A percentile compares a stretch with the other conserved stretches of the same genome.
These are phyloP conservation scores for Hycleus phaleratus DNA, from an alignment of 1,140 invertebrate genomes.

Conservation along the genomic window DNA sequence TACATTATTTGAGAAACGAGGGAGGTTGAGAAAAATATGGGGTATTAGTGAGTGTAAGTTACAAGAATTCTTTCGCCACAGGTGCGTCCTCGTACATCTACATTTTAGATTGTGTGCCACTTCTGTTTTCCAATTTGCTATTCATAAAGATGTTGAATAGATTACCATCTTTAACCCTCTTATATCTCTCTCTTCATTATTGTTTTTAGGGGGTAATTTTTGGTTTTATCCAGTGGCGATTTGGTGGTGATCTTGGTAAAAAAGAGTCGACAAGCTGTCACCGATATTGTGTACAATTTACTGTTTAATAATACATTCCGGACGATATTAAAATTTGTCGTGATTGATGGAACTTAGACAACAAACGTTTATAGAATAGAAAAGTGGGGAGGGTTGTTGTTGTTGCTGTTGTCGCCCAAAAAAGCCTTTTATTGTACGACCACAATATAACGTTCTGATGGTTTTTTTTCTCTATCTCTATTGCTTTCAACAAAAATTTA, in stretches of 20 bases:
- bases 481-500: conserved; percentile 22
- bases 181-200: too few species aligned
- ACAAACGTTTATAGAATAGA: conserved; percentile 28
- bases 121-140: conserved; percentile 15
- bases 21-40: conserved; percentile 25
- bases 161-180: background rate
- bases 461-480: conserved; percentile 22
- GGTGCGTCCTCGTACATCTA: conserved; percentile 27
- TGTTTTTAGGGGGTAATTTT: background rate
- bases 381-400: conserved; percentile 16
- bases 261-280: conserved; percentile 26
- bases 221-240: too few species aligned
- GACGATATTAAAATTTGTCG: conserved; percentile 39
- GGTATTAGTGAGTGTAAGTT: conserved; percentile 14
- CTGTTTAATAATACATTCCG: conserved; percentile 33
- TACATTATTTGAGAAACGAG: conserved; percentile 23
- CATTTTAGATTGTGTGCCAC: conserved; percentile 25
- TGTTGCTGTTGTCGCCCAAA: background rate
- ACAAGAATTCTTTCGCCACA: conserved; percentile 15
- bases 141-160: conserved; percentile 5
- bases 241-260: too few species aligned
- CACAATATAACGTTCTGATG: conserved; percentile 24
- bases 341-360: conserved; percentile 39
- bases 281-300: conserved; percentile 33
- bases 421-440: conserved; percentile 27